These are phyloP conservation scores for Eulimnadia texana DNA, from an alignment of 1,140 invertebrate species.

Conservation along the genomic window DNA sequence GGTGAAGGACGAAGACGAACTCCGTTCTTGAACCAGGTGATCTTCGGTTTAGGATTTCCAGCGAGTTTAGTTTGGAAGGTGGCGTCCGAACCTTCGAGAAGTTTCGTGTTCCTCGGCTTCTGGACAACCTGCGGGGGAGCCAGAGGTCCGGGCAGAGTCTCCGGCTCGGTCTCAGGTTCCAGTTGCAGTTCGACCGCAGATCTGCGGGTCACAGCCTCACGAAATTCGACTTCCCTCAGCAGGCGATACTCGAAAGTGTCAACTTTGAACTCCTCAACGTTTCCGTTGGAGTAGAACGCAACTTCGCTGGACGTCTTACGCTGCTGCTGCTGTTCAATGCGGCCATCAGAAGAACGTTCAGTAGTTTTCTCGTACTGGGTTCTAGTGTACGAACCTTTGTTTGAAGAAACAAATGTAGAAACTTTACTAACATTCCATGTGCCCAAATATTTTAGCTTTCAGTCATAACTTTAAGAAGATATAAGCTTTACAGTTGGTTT, in stretches of 20 bases:
- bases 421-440: too few relatives aligned
- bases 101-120: constrained; percentile 81
- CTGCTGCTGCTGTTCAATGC: constrained; percentile 18
- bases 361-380: constrained; percentile 36
- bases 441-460: too few relatives aligned
- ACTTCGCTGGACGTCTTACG: not conserved
- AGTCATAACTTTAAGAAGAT: too few relatives aligned
- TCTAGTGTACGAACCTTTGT: not conserved
- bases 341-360: constrained; percentile 46
- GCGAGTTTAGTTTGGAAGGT: constrained; percentile 70
- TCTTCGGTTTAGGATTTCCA: constrained; percentile 70
- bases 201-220: constrained; percentile 69
- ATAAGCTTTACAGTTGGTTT: too few relatives aligned
- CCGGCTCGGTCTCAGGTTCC: constrained; percentile 44
- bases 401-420: not conserved
- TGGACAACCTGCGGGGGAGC: constrained; percentile 74
- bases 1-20: constrained; percentile 63
- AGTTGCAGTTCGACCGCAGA: constrained; percentile 37
- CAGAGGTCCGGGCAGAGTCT: constrained; percentile 51
- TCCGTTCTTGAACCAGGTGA: constrained; percentile 91
- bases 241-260: constrained; percentile 91
- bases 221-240: constrained; percentile 73
- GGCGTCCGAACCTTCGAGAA: constrained; percentile 79
- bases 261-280: constrained; percentile 46
- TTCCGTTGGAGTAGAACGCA: not conserved